Evolutionary conservation across 2,797 vertebrate genomes (phyloP).

Genomic region (Arnoldichthys spilopterus): DNA sequence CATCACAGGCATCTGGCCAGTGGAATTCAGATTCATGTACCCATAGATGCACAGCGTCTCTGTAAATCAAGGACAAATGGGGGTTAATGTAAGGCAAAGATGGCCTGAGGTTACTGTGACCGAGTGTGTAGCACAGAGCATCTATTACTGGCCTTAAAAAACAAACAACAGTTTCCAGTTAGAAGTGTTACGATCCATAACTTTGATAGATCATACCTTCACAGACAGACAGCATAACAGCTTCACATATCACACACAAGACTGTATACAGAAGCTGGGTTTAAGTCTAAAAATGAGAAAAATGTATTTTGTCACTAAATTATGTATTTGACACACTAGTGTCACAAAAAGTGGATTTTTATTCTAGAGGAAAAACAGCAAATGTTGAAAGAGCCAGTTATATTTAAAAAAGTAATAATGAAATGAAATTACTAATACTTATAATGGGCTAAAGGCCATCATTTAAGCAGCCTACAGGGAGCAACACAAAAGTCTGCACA

Average conservation of each 20-base stretch:
- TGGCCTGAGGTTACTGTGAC: conserved; percentile 33
- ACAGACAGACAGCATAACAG: too few species aligned
- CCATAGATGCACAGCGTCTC: conserved; percentile 63
- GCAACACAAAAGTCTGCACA: neutral
- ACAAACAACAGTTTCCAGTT: neutral
- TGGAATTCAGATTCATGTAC: conserved; percentile 64
- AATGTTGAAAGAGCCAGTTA: conserved; percentile 28
- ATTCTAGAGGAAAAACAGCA: neutral
- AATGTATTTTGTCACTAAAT: conserved; percentile 14
- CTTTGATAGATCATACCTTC: neutral
- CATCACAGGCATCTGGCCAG: conserved; percentile 66
- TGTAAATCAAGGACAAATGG: conserved; percentile 47
- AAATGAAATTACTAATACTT: conserved; percentile 12
- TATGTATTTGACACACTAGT: conserved; percentile 33
- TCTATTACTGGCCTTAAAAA: neutral
- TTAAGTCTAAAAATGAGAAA: conserved; percentile 4
- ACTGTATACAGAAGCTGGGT: conserved; percentile 1
- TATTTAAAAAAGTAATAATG: conserved; percentile 11
- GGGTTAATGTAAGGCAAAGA: conserved; percentile 33
- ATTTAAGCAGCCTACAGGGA: neutral
- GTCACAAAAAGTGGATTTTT: neutral
- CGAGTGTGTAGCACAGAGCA: conserved; percentile 1
- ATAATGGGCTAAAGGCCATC: neutral
- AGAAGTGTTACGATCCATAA: conserved; percentile 4
- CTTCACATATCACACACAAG: conserved; percentile 3